Conservation (phyloP, 1,140 invertebrate genomes). For the Drosophila quadrilineata region DNA sequence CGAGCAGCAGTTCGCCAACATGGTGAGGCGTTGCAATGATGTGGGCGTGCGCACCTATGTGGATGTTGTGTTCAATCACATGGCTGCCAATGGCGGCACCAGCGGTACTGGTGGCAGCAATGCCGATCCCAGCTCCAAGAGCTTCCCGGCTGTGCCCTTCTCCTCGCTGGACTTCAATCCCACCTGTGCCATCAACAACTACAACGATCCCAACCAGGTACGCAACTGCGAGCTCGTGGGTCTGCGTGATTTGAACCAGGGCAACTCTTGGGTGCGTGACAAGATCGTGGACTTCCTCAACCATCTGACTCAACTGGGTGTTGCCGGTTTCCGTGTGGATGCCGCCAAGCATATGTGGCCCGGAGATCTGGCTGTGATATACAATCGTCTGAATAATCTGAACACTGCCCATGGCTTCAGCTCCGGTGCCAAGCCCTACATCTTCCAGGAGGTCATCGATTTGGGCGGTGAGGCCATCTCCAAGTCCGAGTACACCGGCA, state of each 20-base stretch:
- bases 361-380: slow-evolving; percentile 82
- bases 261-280: slow-evolving; percentile 84
- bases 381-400: slow-evolving; percentile 83
- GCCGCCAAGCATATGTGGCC: slow-evolving; percentile 92
- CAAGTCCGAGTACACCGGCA: slow-evolving; percentile 84
- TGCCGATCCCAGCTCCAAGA: slow-evolving; percentile 81
- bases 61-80: slow-evolving; percentile 91
- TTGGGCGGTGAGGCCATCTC: slow-evolving; percentile 82
- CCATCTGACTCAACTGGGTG: slow-evolving; percentile 86
- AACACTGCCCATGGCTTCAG: slow-evolving; percentile 85
- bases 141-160: slow-evolving; percentile 85
- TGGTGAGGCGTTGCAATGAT: slow-evolving; percentile 88
- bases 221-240: slow-evolving; percentile 88
- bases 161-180: slow-evolving; percentile 83
- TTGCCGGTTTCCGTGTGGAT: slow-evolving; percentile 89
- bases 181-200: slow-evolving; percentile 83
- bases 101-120: slow-evolving; percentile 84
- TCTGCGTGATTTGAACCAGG: slow-evolving; percentile 87
- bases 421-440: slow-evolving; percentile 84
- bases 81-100: slow-evolving; percentile 83
- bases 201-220: slow-evolving; percentile 84
- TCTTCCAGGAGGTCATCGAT: slow-evolving; percentile 93
- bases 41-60: slow-evolving; percentile 91
- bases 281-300: slow-evolving; percentile 87
- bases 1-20: slow-evolving; percentile 86